These are phyloP conservation scores for Bettongia penicillata DNA, from an alignment of 2,113 vertebrate genomes.

Conservation along the genomic window DNA sequence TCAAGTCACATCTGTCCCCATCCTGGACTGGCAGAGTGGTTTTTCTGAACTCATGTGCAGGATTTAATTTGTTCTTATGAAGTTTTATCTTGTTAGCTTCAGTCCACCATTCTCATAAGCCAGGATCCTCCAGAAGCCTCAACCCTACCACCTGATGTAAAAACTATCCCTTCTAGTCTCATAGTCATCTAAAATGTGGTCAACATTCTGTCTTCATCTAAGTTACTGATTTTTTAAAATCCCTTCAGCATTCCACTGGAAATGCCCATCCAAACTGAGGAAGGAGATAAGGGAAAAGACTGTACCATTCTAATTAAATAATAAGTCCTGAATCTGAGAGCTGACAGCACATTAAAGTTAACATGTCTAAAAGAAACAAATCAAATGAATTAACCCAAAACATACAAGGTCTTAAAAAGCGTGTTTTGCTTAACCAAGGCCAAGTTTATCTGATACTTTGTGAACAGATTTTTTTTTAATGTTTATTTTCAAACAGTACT, in stretches of 20 bases:
- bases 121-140: background rate
- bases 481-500: background rate
- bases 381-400: background rate
- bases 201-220: background rate
- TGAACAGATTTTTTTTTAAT: background rate
- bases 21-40: background rate
- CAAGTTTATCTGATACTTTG: background rate
- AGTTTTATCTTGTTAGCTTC: background rate
- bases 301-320: background rate
- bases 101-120: background rate
- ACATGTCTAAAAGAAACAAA: background rate
- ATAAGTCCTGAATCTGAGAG: background rate
- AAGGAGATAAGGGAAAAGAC: background rate
- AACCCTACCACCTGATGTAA: background rate
- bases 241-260: background rate
- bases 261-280: background rate
- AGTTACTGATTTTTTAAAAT: background rate
- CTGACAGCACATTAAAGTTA: background rate
- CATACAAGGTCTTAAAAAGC: background rate
- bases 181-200: background rate
- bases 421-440: background rate
- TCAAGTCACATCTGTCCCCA: background rate
- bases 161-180: background rate
- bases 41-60: background rate
- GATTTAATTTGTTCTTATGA: background rate